These are phyloP conservation scores for Lindbergichthys nudifrons DNA, from an alignment of 2,797 vertebrate genomes.

Conservation along the genomic window DNA sequence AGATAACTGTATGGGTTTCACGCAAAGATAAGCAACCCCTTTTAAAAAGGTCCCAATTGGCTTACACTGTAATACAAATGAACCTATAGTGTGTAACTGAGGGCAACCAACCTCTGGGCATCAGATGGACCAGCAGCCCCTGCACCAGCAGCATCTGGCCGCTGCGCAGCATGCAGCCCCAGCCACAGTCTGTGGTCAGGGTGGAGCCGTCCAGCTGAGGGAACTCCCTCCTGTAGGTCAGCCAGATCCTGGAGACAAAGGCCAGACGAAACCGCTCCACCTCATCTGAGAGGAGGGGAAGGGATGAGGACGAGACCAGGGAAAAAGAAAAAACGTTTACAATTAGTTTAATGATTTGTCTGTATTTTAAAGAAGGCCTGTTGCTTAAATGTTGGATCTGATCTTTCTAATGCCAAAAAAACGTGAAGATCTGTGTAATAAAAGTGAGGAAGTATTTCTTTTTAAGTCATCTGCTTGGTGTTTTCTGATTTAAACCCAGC, in stretches of 20 bases:
- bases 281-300: constrained; percentile 78
- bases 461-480: not conserved
- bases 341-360: not conserved
- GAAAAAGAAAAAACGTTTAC: not conserved
- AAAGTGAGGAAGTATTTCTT: not conserved
- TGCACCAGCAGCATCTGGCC: constrained; percentile 95
- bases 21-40: not conserved
- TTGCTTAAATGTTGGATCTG: not conserved
- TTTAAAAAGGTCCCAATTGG: not conserved
- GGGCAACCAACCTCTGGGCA: constrained; percentile 84
- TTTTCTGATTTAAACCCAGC: constrained; percentile 2
- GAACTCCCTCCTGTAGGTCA: constrained; percentile 93
- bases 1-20: not conserved
- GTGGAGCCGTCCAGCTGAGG: constrained; percentile 88
- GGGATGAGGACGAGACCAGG: not conserved
- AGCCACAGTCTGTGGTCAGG: constrained; percentile 93
- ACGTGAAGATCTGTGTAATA: not conserved
- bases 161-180: constrained; percentile 94
- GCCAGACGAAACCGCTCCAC: constrained; percentile 88
- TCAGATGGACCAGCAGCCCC: constrained; percentile 89
- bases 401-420: not conserved
- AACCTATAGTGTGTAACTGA: not conserved
- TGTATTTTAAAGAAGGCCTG: too few species aligned
- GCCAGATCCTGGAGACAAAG: constrained; percentile 91
- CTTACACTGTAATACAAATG: not conserved